A percentile compares a stretch with the other conserved stretches of the same genome.
These are phyloP conservation scores for Amblyjoppa fuscipennis DNA, from an alignment of 2,888 invertebrate genomes.

Conservation along the genomic window DNA sequence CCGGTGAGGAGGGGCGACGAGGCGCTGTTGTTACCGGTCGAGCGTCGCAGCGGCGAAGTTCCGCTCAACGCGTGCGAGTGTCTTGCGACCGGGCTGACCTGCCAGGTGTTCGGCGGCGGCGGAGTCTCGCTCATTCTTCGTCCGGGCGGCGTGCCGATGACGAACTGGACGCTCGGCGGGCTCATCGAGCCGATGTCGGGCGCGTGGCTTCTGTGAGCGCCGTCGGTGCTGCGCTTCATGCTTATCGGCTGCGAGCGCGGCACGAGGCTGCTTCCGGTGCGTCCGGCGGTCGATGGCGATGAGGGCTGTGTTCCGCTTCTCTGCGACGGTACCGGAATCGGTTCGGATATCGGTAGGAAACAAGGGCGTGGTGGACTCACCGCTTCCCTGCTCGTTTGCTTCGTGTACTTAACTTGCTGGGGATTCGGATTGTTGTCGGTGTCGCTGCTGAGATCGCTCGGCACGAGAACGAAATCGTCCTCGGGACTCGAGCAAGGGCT, in stretches of 20 bases:
- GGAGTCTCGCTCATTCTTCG: conserved; percentile 89
- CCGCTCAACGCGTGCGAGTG: conserved; percentile 86
- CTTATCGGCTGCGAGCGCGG: conserved; percentile 95
- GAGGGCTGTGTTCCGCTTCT: conserved; percentile 81
- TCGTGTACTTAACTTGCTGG: conserved; percentile 85
- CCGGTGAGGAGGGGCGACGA: conserved; percentile 88
- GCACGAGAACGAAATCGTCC: conserved; percentile 84
- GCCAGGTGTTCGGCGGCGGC: conserved; percentile 93
- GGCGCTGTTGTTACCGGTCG: conserved; percentile 83
- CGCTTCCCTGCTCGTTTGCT: conserved; percentile 83
- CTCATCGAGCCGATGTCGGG: conserved; percentile 96
- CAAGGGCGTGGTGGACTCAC: conserved; percentile 90
- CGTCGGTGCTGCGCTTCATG: conserved; percentile 90
- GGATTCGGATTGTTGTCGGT: conserved; percentile 83
- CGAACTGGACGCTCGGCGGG: conserved; percentile 95
- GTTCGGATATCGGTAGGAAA: conserved; percentile 90
- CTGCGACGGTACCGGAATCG: conserved; percentile 91
- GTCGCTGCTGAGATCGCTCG: conserved; percentile 83
- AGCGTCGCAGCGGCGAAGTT: conserved; percentile 89
- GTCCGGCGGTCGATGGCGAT: conserved; percentile 51
- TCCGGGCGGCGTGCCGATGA: conserved; percentile 94
- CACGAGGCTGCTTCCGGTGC: conserved; percentile 86
- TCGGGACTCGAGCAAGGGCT: conserved; percentile 85
- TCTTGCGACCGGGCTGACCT: conserved; percentile 91
- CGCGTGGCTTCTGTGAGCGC: conserved; percentile 88